Conservation (phyloP, 2,888 invertebrate species). For the Drosophila kokeensis region DNA sequence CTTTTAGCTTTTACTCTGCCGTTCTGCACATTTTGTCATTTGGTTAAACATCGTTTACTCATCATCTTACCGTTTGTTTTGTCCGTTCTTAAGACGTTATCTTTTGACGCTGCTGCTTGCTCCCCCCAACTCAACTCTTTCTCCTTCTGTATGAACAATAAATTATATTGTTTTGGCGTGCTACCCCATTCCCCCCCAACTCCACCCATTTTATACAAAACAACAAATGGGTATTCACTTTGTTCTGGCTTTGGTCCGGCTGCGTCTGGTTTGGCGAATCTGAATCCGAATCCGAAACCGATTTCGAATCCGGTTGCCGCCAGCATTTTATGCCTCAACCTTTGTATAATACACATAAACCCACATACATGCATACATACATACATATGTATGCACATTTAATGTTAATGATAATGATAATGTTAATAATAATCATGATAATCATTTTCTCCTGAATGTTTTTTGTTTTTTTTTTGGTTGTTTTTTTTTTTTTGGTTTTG, state of each 20-base stretch:
- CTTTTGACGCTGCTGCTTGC: constrained; percentile 6
- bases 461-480: neutral
- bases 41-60: constrained; percentile 47
- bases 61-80: constrained; percentile 25
- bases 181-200: neutral
- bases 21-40: constrained; percentile 45
- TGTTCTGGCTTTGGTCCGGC: constrained; percentile 46
- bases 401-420: constrained; percentile 13
- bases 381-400: neutral
- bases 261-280: constrained; percentile 22
- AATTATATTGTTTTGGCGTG: constrained; percentile 64
- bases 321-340: constrained; percentile 38
- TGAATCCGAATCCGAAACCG: constrained; percentile 26
- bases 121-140: constrained; percentile 4
- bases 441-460: constrained; percentile 39
- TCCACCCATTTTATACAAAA: neutral
- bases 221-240: constrained; percentile 50
- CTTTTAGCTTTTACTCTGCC: constrained; percentile 32
- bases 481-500: neutral
- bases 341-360: constrained; percentile 8
- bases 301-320: constrained; percentile 51
- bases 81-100: constrained; percentile 22
- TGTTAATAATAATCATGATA: constrained; percentile 39
- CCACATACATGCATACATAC: neutral
- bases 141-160: constrained; percentile 59